These are phyloP conservation scores for Notoglanidium macrostoma DNA, from an alignment of 2,797 vertebrate species.

Conservation along the genomic window DNA sequence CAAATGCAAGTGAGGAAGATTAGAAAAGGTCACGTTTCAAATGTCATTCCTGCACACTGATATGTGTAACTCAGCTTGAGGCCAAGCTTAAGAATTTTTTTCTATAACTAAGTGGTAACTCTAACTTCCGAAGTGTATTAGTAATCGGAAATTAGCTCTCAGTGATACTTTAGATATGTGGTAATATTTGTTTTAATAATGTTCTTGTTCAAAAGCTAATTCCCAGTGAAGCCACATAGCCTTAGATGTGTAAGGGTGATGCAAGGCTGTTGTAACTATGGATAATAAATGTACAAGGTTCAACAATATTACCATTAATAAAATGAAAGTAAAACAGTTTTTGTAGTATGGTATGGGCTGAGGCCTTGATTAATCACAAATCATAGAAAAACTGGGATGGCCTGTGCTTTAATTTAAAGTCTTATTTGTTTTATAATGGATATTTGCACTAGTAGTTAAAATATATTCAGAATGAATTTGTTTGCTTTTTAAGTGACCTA, in stretches of 20 bases:
- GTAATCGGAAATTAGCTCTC: background rate
- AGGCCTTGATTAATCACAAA: background rate
- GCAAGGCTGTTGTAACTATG: background rate
- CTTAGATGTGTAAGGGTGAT: background rate
- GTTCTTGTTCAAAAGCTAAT: background rate
- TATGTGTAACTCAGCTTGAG: slow-evolving; percentile 1
- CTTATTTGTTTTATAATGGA: background rate
- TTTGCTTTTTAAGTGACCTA: background rate
- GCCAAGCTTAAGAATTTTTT: background rate
- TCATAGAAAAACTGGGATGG: background rate
- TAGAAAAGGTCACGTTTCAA: slow-evolving; percentile 60
- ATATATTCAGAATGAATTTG: background rate
- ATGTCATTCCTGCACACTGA: slow-evolving; percentile 41
- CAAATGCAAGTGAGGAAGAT: slow-evolving; percentile 54
- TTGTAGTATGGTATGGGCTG: background rate
- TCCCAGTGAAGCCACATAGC: background rate
- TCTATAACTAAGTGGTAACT: background rate
- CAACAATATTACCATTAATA: background rate
- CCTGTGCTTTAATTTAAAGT: background rate
- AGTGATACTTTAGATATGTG: background rate
- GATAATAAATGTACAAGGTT: background rate
- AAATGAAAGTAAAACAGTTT: too few relatives aligned
- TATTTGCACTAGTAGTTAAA: background rate
- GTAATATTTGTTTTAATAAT: background rate
- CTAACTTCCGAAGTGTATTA: background rate